phyloP scores from a whole-genome alignment of 2,113 vertebrate genomes.

The Eublepharis macularius region DNA sequence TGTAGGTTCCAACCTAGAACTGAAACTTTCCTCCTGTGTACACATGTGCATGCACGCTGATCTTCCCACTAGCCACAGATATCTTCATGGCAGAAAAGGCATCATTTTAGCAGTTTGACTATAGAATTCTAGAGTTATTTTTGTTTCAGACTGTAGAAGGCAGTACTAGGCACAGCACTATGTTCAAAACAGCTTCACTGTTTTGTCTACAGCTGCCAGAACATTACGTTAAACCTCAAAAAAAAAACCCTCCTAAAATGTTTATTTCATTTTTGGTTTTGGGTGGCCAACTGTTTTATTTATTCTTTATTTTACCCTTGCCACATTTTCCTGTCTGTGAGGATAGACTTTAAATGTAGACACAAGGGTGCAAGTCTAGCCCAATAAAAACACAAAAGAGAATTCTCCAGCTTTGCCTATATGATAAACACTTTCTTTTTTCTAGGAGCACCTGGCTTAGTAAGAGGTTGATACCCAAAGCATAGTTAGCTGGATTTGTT shows the following conservation, averaged over 20 bases:
- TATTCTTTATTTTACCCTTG: conserved; percentile 15
- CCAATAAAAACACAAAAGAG: conserved; percentile 22
- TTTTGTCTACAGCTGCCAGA: conserved; percentile 12
- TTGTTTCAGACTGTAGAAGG: background rate
- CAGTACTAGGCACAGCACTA: too few species aligned
- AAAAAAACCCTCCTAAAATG: background rate
- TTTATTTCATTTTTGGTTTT: conserved; percentile 16
- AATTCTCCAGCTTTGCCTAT: background rate
- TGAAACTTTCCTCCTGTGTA: too few species aligned
- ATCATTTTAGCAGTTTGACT: too few species aligned
- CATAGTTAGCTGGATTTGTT: conserved; percentile 29
- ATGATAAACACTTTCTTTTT: background rate
- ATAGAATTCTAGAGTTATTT: background rate
- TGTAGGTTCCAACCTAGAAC: too few species aligned
- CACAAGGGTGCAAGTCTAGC: background rate
- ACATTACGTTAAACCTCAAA: conserved; percentile 19
- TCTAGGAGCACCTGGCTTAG: background rate
- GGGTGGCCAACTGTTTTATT: conserved; percentile 7
- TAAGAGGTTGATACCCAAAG: background rate
- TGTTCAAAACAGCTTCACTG: background rate
- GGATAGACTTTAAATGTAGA: background rate
- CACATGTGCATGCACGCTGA: too few species aligned
- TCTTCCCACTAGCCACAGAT: too few species aligned
- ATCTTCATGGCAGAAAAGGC: too few species aligned
- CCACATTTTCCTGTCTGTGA: conserved; percentile 6